Conservation (phyloP, 64 coral and sea anemone species). For the Montipora cactus region DNA sequence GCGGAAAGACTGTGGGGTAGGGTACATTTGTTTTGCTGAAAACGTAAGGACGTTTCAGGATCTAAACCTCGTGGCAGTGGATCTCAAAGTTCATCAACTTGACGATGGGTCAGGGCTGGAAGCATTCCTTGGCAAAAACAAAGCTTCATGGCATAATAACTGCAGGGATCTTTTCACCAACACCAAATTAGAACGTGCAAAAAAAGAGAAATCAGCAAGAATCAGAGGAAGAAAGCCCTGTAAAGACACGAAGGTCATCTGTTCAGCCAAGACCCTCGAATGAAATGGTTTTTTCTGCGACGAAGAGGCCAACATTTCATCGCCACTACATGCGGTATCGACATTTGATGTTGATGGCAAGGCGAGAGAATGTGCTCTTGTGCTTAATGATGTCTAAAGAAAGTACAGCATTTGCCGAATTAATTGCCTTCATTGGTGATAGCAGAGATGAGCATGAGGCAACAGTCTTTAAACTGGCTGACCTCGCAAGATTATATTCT, state of each 20-base stretch:
- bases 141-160: slow-evolving; percentile 40
- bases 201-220: not conserved
- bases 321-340: slow-evolving; percentile 29
- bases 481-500: slow-evolving; percentile 11
- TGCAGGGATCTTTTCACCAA: slow-evolving; percentile 52
- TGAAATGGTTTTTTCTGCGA: slow-evolving; percentile 35
- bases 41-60: slow-evolving; percentile 52
- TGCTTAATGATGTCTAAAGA: slow-evolving; percentile 22
- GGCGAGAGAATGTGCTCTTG: slow-evolving; percentile 8
- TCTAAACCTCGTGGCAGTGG: not conserved
- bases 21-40: slow-evolving; percentile 51
- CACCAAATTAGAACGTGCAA: slow-evolving; percentile 55
- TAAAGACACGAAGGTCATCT: slow-evolving; percentile 31
- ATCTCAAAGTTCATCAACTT: not conserved
- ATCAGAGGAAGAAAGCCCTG: not conserved
- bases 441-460: not conserved
- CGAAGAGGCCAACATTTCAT: slow-evolving; percentile 9
- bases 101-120: slow-evolving; percentile 34
- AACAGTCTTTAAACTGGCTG: slow-evolving; percentile 15
- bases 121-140: not conserved
- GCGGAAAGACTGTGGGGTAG: slow-evolving; percentile 47
- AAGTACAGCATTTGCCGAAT: slow-evolving; percentile 51
- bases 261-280: not conserved
- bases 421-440: slow-evolving; percentile 43
- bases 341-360: slow-evolving; percentile 63